phyloP scores from a whole-genome alignment of 1,140 invertebrate genomes.

The Anastrepha ludens region DNA sequence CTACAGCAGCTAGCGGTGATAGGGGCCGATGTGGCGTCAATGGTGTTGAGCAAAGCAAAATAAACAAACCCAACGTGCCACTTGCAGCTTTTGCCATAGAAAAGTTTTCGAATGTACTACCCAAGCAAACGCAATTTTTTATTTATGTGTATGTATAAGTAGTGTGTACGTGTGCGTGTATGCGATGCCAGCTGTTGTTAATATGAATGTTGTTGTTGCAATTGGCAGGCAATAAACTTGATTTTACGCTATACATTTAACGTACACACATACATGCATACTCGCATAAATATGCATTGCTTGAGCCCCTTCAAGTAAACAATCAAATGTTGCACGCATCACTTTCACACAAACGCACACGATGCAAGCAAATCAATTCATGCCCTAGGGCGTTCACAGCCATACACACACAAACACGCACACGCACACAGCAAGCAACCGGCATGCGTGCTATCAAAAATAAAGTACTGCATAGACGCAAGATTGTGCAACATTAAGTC shows the following conservation, averaged over 20 bases:
- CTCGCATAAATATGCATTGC: neutral
- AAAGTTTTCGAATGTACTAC: neutral
- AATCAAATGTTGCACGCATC: neutral
- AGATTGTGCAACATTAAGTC: neutral
- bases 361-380: neutral
- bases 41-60: neutral
- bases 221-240: slow-evolving; percentile 3
- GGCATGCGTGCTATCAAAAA: neutral
- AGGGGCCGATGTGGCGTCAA: neutral
- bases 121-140: neutral
- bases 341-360: neutral
- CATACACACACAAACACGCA: too few relatives aligned
- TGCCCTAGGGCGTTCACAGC: neutral
- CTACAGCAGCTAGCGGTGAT: neutral
- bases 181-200: neutral
- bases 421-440: neutral
- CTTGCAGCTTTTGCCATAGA: neutral
- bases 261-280: too few relatives aligned
- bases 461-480: neutral
- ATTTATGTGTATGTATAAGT: neutral
- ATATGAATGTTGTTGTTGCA: neutral
- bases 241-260: neutral
- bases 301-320: neutral
- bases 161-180: neutral
- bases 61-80: neutral